A percentile compares a stretch with the other conserved stretches of the same genome.
Evolutionary conservation across 2,888 invertebrate species (phyloP).

Genomic region (Sarcophaga subvicina): DNA sequence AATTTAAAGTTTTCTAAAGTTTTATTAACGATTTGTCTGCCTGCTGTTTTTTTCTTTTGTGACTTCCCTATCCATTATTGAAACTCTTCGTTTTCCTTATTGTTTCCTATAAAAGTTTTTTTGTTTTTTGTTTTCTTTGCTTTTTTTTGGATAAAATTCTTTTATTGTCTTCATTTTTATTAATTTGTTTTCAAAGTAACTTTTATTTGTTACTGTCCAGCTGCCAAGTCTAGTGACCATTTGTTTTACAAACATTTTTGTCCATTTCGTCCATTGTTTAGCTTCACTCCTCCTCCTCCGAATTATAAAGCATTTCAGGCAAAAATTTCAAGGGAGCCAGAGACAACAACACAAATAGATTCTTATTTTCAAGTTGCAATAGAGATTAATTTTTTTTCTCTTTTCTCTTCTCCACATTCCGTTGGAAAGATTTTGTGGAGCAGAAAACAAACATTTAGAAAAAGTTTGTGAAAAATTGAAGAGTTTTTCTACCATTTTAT

Average conservation of each 20-base stretch:
- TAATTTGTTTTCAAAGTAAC: slow-evolving; percentile 21
- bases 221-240: slow-evolving; percentile 27
- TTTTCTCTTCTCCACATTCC: not conserved
- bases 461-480: not conserved
- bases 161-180: not conserved
- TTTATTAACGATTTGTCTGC: not conserved
- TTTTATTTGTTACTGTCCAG: slow-evolving; percentile 54
- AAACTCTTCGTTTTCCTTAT: not conserved
- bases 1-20: slow-evolving; percentile 15
- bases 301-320: slow-evolving; percentile 11
- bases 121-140: too few species aligned
- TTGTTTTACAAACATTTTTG: slow-evolving; percentile 5
- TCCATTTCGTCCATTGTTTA: not conserved
- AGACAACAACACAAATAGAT: slow-evolving; percentile 39
- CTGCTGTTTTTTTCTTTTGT: not conserved
- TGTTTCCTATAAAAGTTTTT: not conserved
- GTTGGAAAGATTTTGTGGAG: not conserved
- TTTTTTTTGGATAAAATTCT: not conserved
- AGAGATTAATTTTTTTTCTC: slow-evolving; percentile 26
- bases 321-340: slow-evolving; percentile 1
- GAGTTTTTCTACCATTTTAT: not conserved
- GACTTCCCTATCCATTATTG: not conserved
- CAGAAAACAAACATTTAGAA: not conserved
- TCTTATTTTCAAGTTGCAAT: slow-evolving; percentile 7
- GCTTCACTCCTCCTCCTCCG: not conserved